Percentiles rank a stretch among this genome's conserved stretches.
Conservation (phyloP, 1,140 invertebrate genomes). For the Tetragnatha versicolor region DNA sequence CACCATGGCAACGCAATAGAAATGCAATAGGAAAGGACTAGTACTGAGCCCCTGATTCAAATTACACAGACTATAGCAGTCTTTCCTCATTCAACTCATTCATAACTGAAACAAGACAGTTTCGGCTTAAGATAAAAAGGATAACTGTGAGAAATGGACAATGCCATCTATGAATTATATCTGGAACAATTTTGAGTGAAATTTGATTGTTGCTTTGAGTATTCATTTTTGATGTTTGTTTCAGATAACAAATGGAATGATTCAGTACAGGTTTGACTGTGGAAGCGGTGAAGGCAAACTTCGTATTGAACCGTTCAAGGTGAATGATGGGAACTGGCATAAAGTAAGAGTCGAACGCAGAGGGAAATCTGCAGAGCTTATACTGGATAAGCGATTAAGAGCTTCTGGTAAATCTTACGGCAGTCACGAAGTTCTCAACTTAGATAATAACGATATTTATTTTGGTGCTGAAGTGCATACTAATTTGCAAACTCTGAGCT, state of each 20-base stretch:
- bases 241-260: slow-evolving; percentile 77
- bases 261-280: slow-evolving; percentile 89
- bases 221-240: slow-evolving; percentile 56
- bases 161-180: too few relatives aligned
- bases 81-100: too few relatives aligned
- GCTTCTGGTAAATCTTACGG: slow-evolving; percentile 83
- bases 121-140: too few relatives aligned
- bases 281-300: slow-evolving; percentile 90
- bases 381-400: slow-evolving; percentile 78
- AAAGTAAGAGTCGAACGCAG: slow-evolving; percentile 81
- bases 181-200: too few relatives aligned
- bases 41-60: too few relatives aligned
- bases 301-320: slow-evolving; percentile 74
- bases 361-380: slow-evolving; percentile 78
- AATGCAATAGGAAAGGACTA: too few relatives aligned
- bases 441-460: slow-evolving; percentile 84
- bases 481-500: slow-evolving; percentile 73
- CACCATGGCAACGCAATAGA: too few relatives aligned
- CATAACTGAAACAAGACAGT: too few relatives aligned
- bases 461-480: slow-evolving; percentile 82
- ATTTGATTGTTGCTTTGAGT: background rate
- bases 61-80: too few relatives aligned
- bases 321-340: slow-evolving; percentile 92
- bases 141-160: too few relatives aligned
- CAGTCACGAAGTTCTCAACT: slow-evolving; percentile 81